Conservation (phyloP, 2,113 vertebrate species). For the Dascyllus trimaculatus region DNA sequence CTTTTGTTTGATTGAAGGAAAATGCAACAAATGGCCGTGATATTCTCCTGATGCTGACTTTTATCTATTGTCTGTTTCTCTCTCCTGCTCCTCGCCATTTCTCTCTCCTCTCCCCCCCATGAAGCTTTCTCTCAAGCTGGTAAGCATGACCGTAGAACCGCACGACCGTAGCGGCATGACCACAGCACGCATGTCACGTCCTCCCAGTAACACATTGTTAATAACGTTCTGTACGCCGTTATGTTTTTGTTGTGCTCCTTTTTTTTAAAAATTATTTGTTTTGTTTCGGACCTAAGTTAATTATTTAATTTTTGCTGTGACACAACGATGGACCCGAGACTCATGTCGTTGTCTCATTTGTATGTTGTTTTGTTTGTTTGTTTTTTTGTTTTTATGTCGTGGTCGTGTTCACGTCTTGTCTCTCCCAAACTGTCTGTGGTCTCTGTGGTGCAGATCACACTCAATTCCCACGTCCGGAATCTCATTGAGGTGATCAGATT, state of each 20-base stretch:
- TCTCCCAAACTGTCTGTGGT: constrained; percentile 68
- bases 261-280: constrained; percentile 7
- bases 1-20: constrained; percentile 18
- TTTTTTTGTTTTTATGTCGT: constrained; percentile 64
- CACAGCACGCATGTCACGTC: constrained; percentile 85
- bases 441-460: constrained; percentile 87
- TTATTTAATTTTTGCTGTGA: constrained; percentile 58
- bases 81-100: constrained; percentile 69
- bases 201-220: constrained; percentile 76
- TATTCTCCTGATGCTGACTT: constrained; percentile 74
- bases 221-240: constrained; percentile 58
- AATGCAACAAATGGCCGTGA: constrained; percentile 40
- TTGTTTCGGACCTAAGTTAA: constrained; percentile 26
- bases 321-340: constrained; percentile 60
- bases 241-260: constrained; percentile 48
- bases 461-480: constrained; percentile 89
- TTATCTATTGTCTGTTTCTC: constrained; percentile 76
- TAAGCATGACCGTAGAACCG: constrained; percentile 90
- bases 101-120: constrained; percentile 76
- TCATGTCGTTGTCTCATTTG: constrained; percentile 69
- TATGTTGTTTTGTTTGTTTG: constrained; percentile 75
- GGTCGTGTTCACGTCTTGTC: constrained; percentile 66
- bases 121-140: constrained; percentile 99
- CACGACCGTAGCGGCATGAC: constrained; percentile 76
- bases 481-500: constrained; percentile 89